Conservation (phyloP, 2,888 invertebrate genomes). For the Cryptus armator region DNA sequence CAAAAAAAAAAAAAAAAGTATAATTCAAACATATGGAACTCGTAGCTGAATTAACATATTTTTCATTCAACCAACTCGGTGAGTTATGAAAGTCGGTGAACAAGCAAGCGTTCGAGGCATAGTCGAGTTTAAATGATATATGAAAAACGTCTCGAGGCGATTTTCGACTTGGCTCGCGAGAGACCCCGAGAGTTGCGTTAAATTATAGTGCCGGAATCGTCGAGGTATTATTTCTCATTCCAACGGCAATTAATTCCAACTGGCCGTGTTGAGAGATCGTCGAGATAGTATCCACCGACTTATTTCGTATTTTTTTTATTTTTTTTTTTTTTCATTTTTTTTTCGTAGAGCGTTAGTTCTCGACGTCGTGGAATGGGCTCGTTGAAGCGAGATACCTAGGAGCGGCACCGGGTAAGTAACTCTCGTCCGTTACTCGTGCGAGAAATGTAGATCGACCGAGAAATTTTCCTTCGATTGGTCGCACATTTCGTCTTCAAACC, state of each 20-base stretch:
- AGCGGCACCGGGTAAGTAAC: constrained; percentile 26
- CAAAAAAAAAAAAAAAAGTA: neutral
- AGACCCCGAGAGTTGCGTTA: constrained; percentile 14
- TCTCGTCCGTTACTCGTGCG: constrained; percentile 53
- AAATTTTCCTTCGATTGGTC: neutral
- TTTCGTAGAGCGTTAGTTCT: constrained; percentile 22
- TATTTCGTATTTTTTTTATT: too few species aligned
- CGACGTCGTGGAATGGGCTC: constrained; percentile 2
- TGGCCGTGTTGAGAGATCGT: constrained; percentile 59
- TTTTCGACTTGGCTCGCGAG: constrained; percentile 33
- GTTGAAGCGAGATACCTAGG: constrained; percentile 6
- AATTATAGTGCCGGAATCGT: constrained; percentile 53
- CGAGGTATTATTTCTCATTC: constrained; percentile 53
- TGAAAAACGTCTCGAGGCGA: neutral
- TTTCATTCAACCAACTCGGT: constrained; percentile 3
- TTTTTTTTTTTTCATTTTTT: neutral
- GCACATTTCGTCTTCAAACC: neutral
- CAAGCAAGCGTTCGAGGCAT: neutral
- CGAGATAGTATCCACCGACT: constrained; percentile 45
- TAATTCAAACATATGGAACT: neutral
- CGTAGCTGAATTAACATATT: neutral
- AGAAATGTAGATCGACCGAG: constrained; percentile 50
- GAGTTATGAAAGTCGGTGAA: constrained; percentile 20
- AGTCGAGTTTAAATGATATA: neutral
- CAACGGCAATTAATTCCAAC: constrained; percentile 59